These are phyloP conservation scores for Danio choprae DNA, from an alignment of 2,797 vertebrate species.

Conservation along the genomic window DNA sequence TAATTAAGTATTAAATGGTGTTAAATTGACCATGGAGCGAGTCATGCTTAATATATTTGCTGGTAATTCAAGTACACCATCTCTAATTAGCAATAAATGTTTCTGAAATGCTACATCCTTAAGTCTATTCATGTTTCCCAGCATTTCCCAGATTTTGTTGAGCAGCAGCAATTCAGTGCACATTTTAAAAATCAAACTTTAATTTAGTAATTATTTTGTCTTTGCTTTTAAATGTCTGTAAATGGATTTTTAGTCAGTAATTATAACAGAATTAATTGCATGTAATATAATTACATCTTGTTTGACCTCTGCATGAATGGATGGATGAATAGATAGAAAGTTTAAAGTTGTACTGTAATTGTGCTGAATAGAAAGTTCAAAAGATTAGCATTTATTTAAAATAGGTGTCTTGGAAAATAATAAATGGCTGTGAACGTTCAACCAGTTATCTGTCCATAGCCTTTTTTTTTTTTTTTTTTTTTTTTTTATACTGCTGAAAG, in stretches of 20 bases:
- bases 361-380: not conserved
- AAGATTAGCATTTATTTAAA: not conserved
- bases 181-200: not conserved
- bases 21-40: conserved; percentile 75
- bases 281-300: not conserved
- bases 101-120: conserved; percentile 29
- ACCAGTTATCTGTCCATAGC: too few species aligned
- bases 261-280: not conserved
- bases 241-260: not conserved
- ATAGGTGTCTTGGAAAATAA: not conserved
- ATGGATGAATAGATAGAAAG: not conserved
- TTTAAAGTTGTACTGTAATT: not conserved
- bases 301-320: not conserved
- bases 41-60: conserved; percentile 72
- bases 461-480: too few species aligned
- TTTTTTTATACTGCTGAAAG: too few species aligned
- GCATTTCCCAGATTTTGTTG: not conserved
- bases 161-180: not conserved
- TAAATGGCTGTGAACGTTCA: not conserved
- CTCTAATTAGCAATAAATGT: conserved; percentile 69
- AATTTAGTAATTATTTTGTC: not conserved
- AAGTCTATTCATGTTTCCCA: conserved; percentile 38
- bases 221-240: not conserved
- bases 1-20: conserved; percentile 77
- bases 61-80: conserved; percentile 73